Base-by-base conservation (phyloP, 2,113 vertebrate species). In the Ciconia stormi region DNA sequence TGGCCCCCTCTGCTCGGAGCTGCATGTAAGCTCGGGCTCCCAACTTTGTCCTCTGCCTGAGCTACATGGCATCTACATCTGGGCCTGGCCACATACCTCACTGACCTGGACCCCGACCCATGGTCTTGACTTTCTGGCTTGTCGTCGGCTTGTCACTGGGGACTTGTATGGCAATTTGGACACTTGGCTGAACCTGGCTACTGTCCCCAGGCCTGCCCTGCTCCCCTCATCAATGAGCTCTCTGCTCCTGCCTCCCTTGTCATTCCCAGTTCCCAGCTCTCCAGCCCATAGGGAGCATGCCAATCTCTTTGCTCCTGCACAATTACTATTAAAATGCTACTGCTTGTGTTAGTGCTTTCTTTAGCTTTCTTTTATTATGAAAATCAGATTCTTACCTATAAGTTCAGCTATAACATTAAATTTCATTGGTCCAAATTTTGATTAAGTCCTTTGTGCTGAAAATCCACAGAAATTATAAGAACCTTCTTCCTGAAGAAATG, bases 41-140 rank as follows among this genome's bases (percentile, higher is more conserved):
- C 26, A 9, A 2, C 11, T 18, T 32, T 19, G 17, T 18, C 40
- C 11, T 69, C 32, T 20, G 21, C n/a, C n/a, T 30, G 20, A 61
- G 63, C 34, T 30, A 53, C 36, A 13, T 6, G 18, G 21, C 1
- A 0, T 22, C 36, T n/a, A 7, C 32, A 34, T 5, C 49, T n/a
- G 5, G 40, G 30, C 47, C 59, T 38, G 27, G 32, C n/a, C 56
- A 30, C 4, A 2, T 8, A 26, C 22, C 20, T 53, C 53, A 13
- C 67, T 38, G 16, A 40, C 32, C 30, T n/a, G 30, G 50, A 21
- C n/a, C 8, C 49, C 36, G 25, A 23, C 20, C n/a, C 47, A 25
- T 4, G 21, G 11, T 55, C 55, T 62, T 49, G 20, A 26, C 56
- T 71, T 46, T 38, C 22, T 4, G 3, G 22, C 18, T 86, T 49